Conservation (phyloP, 2,113 vertebrate genomes). For the Semicossyphus pulcher region DNA sequence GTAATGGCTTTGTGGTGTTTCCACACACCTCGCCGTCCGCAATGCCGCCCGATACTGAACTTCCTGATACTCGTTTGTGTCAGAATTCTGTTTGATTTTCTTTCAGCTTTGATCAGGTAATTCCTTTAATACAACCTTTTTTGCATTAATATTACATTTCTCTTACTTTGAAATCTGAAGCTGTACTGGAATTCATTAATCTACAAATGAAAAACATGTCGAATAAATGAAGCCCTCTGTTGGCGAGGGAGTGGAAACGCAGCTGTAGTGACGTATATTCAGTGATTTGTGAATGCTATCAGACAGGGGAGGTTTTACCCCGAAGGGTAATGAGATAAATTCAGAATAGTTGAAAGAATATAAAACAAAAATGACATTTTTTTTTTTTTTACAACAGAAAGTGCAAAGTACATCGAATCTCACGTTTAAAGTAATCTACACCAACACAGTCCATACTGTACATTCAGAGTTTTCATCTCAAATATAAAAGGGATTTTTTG, state of each 20-base stretch:
- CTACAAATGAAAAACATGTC: constrained; percentile 50
- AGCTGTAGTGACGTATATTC: constrained; percentile 54
- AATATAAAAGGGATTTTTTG: constrained; percentile 79
- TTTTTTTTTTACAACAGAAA: constrained; percentile 78
- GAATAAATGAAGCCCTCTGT: constrained; percentile 47
- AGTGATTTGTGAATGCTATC: constrained; percentile 45
- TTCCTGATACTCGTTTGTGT: constrained; percentile 27
- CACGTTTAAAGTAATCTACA: constrained; percentile 75
- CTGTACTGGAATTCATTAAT: constrained; percentile 65
- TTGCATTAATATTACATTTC: neutral
- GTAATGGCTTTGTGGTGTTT: constrained; percentile 79
- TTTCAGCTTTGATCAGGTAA: constrained; percentile 37
- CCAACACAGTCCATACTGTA: constrained; percentile 81
- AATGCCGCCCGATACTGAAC: constrained; percentile 62
- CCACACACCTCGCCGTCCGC: constrained; percentile 74
- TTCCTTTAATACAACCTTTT: constrained; percentile 22
- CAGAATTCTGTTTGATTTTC: constrained; percentile 11
- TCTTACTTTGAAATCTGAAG: constrained; percentile 61
- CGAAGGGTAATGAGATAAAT: constrained; percentile 49
- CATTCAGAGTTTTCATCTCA: constrained; percentile 83
- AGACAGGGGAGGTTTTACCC: constrained; percentile 31
- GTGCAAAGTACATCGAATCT: constrained; percentile 82
- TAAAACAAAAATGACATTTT: constrained; percentile 42
- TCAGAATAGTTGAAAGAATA: constrained; percentile 49
- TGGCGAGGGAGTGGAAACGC: constrained; percentile 31